Evolutionary conservation across 2,888 invertebrate species (phyloP), one percentile per base, ranked within the genome.

Genomic region (Spatulosminthurus flaviceps): DNA sequence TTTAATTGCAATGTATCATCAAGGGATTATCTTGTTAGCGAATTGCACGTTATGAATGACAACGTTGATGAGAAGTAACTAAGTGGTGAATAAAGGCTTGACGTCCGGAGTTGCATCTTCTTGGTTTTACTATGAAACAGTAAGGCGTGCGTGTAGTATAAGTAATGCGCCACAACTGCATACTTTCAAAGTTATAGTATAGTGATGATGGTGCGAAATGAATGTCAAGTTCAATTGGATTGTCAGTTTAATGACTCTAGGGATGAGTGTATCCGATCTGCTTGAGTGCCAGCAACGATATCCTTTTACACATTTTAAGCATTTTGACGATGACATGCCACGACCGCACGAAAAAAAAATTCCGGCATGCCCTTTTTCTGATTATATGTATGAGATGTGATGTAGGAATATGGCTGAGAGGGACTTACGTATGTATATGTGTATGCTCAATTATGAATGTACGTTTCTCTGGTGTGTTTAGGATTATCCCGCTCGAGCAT

Each of bases 221-320:
- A 16, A 51, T 51, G 51, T 51, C 51, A 51, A 19, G 51, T 51
- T n/a, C n/a, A n/a, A 51, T 51, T 51, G 51, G n/a, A 51, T n/a
- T 13, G 16, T 51, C n/a, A 19, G 19, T n/a, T 1, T 51, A 51
- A 51, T 34, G 34, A 51, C 51, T 19, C 51, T 51, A 4, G 16
- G 2, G 19, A 19, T n/a, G n/a, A 51, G 51, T 51, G 4, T 51
- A 51, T 51, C 51, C 51, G 51, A 51, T 51, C 51, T 51, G 51
- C 51, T 51, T 51, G 51, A 51, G n/a, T 51, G 51, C 51, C 51
- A 19, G 19, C n/a, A 19, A n/a, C n/a, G 19, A n/a, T 51, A 51
- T 51, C 51, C 16, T 51, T 51, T 51, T 51, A n/a, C 51, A 13
- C 51, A n/a, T 51, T 34, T 34, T 9, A 51, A 19, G 51, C 19